Evolutionary conservation across 2,113 vertebrate species (phyloP).

Genomic region (Xiphorhynchus elegans): DNA sequence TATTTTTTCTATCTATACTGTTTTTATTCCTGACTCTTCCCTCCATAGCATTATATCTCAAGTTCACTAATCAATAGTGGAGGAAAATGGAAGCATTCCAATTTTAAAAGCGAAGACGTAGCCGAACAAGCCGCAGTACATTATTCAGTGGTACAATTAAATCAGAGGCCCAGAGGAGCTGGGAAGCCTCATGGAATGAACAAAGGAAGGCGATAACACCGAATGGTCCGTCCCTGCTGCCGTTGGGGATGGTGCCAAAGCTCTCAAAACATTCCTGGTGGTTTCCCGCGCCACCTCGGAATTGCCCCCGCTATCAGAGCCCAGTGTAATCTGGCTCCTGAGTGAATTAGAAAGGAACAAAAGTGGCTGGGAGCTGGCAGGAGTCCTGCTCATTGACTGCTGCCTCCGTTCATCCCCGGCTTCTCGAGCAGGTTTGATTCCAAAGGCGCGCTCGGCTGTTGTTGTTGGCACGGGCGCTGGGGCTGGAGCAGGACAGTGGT

Average conservation of each 20-base stretch:
- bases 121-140: fast-evolving
- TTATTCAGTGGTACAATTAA: not conserved
- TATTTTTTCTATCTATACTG: not conserved
- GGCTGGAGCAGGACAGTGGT: not conserved
- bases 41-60: not conserved
- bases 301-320: not conserved
- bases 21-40: not conserved
- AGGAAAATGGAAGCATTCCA: not conserved
- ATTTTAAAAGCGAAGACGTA: not conserved
- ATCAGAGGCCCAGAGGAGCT: not conserved
- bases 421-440: not conserved
- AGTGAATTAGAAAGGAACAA: not conserved
- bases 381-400: conserved; percentile 19
- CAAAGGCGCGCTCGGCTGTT: not conserved
- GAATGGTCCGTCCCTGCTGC: not conserved
- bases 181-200: not conserved
- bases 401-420: not conserved
- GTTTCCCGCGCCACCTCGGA: not conserved
- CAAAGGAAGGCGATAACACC: not conserved
- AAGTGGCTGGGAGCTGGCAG: conserved; percentile 10
- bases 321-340: not conserved
- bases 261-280: not conserved
- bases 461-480: not conserved
- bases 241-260: not conserved
- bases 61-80: not conserved